These are phyloP conservation scores for Oligia fasciuncula DNA, from an alignment of 2,888 invertebrate genomes.

Conservation along the genomic window DNA sequence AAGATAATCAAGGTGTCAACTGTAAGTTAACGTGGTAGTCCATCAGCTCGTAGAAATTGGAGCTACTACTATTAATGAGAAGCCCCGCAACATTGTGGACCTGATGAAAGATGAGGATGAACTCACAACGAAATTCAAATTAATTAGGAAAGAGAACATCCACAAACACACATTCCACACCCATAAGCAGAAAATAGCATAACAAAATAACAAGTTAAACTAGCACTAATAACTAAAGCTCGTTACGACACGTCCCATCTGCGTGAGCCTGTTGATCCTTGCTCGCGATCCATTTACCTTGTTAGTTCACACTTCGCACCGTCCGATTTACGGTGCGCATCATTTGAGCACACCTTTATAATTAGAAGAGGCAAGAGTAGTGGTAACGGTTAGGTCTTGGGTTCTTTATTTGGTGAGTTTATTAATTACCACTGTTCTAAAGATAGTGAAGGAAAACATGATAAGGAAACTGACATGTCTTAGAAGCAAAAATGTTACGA, in stretches of 20 bases:
- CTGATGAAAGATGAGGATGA: not conserved
- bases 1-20: not conserved
- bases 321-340: slow-evolving; percentile 52
- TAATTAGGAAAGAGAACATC: slow-evolving; percentile 22
- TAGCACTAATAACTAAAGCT: slow-evolving; percentile 61
- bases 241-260: slow-evolving; percentile 60
- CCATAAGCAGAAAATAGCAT: slow-evolving; percentile 36
- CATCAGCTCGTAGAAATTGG: not conserved
- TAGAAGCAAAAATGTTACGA: not conserved
- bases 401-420: not conserved
- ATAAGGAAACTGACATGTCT: not conserved
- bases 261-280: slow-evolving; percentile 62
- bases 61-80: not conserved
- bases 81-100: not conserved
- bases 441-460: not conserved
- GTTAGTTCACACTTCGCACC: slow-evolving; percentile 63
- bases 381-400: not conserved
- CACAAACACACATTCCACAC: slow-evolving; percentile 7
- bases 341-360: slow-evolving; percentile 41
- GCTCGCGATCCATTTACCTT: slow-evolving; percentile 60
- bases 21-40: not conserved
- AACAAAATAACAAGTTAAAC: slow-evolving; percentile 49
- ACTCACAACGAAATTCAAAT: not conserved
- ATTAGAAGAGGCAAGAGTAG: slow-evolving; percentile 40
- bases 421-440: not conserved